Evolutionary conservation across 2,797 vertebrate species (phyloP), one percentile per base, ranked within the genome.

Genomic region (Hirundo rustica): DNA sequence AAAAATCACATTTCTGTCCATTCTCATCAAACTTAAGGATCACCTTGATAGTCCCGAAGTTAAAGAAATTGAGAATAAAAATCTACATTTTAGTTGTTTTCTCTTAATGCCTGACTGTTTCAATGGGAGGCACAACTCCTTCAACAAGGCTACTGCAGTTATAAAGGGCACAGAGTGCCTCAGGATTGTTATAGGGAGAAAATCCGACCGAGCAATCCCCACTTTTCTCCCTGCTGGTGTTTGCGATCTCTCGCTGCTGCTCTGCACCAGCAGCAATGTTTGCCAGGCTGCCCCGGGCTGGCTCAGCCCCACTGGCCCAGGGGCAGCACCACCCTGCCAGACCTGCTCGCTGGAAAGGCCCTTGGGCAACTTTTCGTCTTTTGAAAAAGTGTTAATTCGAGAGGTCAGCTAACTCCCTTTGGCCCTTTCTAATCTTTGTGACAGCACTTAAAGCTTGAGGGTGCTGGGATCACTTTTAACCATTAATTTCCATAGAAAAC

Each of bases 361-460:
- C 5, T 58, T 9, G 14, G 6, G 7, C 36, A 70, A 26, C 2
- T 29, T 65, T 18, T 29, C 0, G 0, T 42, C 71, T 40, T 40
- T 32, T n/a, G 5, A 32, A 82, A 70, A 82, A 13, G 13, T 21
- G 17, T 16, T 53, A 30, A 67, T 72, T 80, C 91, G 55, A 29
- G 36, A 92, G 85, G 47, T n/a, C 48, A 68, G 23, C 1, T 0
- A 68, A 17, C 13, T 66, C 40, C 26, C 58, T 58, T 66, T 42
- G 73, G 48, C 12, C 18, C 11, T 78, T 80, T 81, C 29, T 48
- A 23, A 53, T 54, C 61, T 55, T 58, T 11, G 7, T 26, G 21
- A 34, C 57, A 72, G 34, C 47, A 45, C n/a, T 66, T 36, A 36
- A 44, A 32, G 7, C 27, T 53, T 40, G 20, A 84, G 54, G 77